Percentiles rank a stretch among this genome's conserved stretches.
Conservation (phyloP, 37 sponge, comb jelly and placozoan species). For the Amphimedon queenslandica region DNA sequence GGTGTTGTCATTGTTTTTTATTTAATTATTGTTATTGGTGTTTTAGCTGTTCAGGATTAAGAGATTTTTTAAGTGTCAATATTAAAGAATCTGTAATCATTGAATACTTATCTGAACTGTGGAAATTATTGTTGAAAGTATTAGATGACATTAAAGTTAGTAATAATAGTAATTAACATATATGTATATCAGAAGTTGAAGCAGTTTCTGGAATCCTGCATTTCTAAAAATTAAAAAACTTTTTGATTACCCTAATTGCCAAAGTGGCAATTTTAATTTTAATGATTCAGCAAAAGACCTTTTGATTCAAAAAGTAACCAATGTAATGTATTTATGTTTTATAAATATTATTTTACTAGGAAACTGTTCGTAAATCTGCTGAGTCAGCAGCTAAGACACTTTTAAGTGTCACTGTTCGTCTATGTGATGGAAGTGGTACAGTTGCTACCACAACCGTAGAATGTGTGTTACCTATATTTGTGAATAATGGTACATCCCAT, state of each 20-base stretch:
- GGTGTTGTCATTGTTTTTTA: constrained; percentile 17
- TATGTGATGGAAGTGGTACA: constrained; percentile 42
- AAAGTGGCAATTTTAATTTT: too few species aligned
- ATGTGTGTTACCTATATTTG: background rate
- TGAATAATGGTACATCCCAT: background rate
- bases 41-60: constrained; percentile 64
- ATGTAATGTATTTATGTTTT: too few species aligned
- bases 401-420: constrained; percentile 65
- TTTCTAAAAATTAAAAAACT: too few species aligned
- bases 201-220: too few species aligned
- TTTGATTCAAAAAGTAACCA: too few species aligned
- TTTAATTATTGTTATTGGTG: background rate
- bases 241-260: too few species aligned
- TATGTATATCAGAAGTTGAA: too few species aligned
- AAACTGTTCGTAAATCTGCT: constrained; percentile 77
- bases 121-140: constrained; percentile 75
- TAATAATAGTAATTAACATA: too few species aligned
- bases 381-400: constrained; percentile 60
- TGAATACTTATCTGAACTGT: constrained; percentile 66
- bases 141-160: constrained; percentile 89
- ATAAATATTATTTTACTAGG: constrained; percentile 29
- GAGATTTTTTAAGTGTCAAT: constrained; percentile 56
- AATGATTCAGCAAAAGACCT: too few species aligned
- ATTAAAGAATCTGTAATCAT: constrained; percentile 28
- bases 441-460: background rate